Evolutionary conservation across 2,797 vertebrate species (phyloP), one percentile per base, ranked within the genome.

Genomic region (Argentina silus): DNA sequence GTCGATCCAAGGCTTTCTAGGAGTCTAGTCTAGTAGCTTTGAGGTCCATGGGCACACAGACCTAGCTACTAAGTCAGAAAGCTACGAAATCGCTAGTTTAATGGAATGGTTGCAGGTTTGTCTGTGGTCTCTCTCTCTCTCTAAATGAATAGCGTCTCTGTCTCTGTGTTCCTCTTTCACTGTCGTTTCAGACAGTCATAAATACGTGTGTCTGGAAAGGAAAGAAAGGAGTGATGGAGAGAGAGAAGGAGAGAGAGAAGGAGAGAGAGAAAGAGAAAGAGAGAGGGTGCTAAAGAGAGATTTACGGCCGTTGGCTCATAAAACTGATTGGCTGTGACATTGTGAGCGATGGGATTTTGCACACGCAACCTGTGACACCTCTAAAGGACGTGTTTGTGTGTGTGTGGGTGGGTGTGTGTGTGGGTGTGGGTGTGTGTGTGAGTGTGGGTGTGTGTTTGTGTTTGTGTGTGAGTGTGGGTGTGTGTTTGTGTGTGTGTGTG

Each of bases 271-370:
- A 63, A 0, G 50, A 77, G 66, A 77, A 60, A 48, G 62, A n/a
- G 43, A 19, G 62, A 42, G 42, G 44, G 43, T 45, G 42, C 45
- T 86, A 81, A 23, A 47, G 55, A 70, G 77, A 82, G 84, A 91
- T 91, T 87, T 90, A 90, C 81, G 77, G 66, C 67, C 0, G 36
- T 19, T 10, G 1, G 62, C 44, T 77, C 61, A 2, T 91, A 86
- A 89, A 91, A 72, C 78, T 77, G 81, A 89, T 85, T 76, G 81
- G 45, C 83, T 80, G 73, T 81, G 86, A 85, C 80, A 75, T 67
- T 23, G 67, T 66, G 80, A 69, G 59, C 12, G 59, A 70, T 50
- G 53, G 27, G n/a, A 27, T 65, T 59, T 50, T 48, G 15, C 15
- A 47, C 44, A 59, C 9, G 21, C 61, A 76, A 42, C 67, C 15